Conservation (phyloP, 2,797 vertebrate genomes). For the Nyctibius grandis region DNA sequence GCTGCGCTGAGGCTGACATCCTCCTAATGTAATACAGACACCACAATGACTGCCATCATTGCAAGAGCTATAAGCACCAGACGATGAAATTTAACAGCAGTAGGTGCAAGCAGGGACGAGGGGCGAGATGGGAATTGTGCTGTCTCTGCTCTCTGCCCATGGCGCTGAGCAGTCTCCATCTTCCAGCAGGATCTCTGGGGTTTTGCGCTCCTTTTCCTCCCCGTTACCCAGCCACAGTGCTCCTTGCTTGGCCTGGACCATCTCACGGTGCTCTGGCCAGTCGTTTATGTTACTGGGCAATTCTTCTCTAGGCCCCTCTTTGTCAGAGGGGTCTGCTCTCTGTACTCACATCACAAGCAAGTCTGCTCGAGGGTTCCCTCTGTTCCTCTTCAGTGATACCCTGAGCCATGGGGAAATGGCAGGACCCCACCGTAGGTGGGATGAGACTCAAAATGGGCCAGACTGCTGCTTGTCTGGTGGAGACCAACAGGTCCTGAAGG, state of each 20-base stretch:
- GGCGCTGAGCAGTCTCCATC: not conserved
- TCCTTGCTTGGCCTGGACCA: not conserved
- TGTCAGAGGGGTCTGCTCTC: not conserved
- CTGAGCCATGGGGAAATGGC: not conserved
- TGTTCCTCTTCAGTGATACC: not conserved
- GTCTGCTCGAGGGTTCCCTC: not conserved
- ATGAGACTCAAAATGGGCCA: not conserved
- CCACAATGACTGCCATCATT: slow-evolving; percentile 18
- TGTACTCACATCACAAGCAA: not conserved
- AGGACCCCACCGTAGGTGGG: not conserved
- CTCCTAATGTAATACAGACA: slow-evolving; percentile 39
- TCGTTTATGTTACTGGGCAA: not conserved
- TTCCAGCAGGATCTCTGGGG: not conserved
- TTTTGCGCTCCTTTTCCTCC: not conserved
- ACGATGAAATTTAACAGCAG: slow-evolving; percentile 46
- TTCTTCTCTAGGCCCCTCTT: not conserved
- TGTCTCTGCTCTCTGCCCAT: not conserved
- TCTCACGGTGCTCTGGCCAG: not conserved
- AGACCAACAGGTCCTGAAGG: not conserved
- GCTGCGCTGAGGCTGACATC: not conserved
- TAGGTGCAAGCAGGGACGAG: not conserved
- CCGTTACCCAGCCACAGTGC: no score
- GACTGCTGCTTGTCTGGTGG: not conserved
- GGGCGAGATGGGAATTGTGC: not conserved
- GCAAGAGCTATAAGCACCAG: slow-evolving; percentile 50